Base-by-base conservation (phyloP, 2,888 invertebrate genomes). In the Opisthograptis luteolata region DNA sequence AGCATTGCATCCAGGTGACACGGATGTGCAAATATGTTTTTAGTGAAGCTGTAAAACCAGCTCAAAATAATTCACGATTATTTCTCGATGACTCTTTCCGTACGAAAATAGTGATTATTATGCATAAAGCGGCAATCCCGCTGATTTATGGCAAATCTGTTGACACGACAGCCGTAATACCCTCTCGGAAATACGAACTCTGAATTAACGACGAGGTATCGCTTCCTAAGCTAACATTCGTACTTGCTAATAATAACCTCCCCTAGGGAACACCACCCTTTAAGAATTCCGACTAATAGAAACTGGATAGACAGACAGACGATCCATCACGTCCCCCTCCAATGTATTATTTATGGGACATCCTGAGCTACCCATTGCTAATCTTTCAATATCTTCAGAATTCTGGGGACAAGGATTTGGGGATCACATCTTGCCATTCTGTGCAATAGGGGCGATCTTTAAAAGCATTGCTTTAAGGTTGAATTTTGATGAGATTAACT, bases 301-400 rank as follows among this genome's bases (percentile, higher is more conserved):
- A 90, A 85, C 83, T 79, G 85, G 79, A 87, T 81, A 83, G 87
- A 84, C 84, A 84, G 79, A 82, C 86, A 84, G 79, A 81, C 86
- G 76, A 90, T 90, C 89, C 87, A 90, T 90, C 89, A 90, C 84
- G 61, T 61, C 81, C 87, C 87, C 81, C 79, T 76, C 77, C 87
- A 73, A 88, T 89, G 88, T 88, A 88, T 89, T 89, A 89, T 89
- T 89, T 89, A 89, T 88, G 88, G 84, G 83, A 84, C 87, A 85
- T 81, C 76, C 79, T 76, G 76, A 75, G 70, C 76, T 71, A 82
- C 84, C 84, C 81, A 79, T 79, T 81, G 87, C 87, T 90, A 89
- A 90, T 89, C 89, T 88, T 89, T 88, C 89, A 88, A 89, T 90
- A 89, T 90, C 89, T 87, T 83, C 79, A 87, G 82, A 86, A 86